These are phyloP conservation scores for Crotalus horridus DNA, from an alignment of 2,113 vertebrate genomes.

Conservation along the genomic window DNA sequence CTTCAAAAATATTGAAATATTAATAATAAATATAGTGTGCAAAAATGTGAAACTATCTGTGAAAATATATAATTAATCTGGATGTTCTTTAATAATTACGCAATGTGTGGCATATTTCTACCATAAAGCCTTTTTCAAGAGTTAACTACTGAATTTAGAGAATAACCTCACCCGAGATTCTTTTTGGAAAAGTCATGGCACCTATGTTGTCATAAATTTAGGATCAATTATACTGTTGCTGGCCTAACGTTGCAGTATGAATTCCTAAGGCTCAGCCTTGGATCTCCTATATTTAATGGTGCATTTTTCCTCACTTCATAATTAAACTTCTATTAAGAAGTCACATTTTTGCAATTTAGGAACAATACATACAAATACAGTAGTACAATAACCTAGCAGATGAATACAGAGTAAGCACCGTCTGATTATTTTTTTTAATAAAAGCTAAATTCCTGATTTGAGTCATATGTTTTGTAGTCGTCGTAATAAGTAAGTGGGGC, in stretches of 20 bases:
- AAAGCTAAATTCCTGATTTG: neutral
- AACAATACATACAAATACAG: neutral
- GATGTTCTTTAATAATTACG: neutral
- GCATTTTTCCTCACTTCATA: neutral
- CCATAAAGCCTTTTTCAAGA: neutral
- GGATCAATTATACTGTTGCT: neutral
- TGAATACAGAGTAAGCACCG: neutral
- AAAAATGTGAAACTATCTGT: neutral
- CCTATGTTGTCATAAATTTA: neutral
- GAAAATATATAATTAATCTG: neutral
- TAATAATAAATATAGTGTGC: neutral
- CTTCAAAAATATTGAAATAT: neutral
- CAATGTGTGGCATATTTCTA: neutral
- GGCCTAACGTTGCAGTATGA: neutral
- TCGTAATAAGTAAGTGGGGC: neutral
- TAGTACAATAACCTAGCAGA: neutral
- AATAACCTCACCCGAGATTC: neutral
- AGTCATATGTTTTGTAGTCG: neutral
- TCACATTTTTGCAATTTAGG: neutral
- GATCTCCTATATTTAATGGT: neutral
- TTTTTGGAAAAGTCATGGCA: neutral
- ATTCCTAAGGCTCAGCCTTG: neutral
- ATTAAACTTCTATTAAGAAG: neutral
- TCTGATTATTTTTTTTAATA: neutral
- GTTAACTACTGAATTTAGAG: neutral